Evolutionary conservation across 2,888 invertebrate genomes (phyloP), one percentile per base, ranked within the genome.

Genomic region (Cheilosia variabilis): DNA sequence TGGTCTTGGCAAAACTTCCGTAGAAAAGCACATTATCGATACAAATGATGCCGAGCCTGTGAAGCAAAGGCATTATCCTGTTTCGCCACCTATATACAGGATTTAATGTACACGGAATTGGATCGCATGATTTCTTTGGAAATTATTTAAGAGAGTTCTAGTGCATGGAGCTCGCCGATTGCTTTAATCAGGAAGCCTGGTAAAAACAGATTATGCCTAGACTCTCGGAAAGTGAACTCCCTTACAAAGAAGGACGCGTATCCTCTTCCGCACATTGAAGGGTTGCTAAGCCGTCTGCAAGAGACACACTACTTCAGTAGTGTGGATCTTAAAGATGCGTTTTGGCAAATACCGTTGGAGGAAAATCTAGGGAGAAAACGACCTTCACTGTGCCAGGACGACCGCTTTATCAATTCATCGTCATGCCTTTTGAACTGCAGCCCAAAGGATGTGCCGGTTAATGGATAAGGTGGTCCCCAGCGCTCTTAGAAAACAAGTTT

Each of bases 1-100:
- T 27, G 69, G 69, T 5, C n/a, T 71, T 15, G 69, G 69, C 6
- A 71, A 31, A 58, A 71, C 58, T 6, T 19, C 69, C 7, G 22
- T 71, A 5, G 69, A 34, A n/a, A 4, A 4, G 1, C 69, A 71
- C 9, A 10, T 50, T 6, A 58, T 71, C 4, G 69, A 68, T 9
- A 43, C 4, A 24, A 4, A 24, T 24, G 19, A 19, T 53, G 55
- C 47, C 2, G 47, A 47, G 19, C 68, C 68, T 5, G 19, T 19
- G 19, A 19, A 19, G 19, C 19, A 19, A 19, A 19, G 19, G 19
- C 19, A 19, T 19, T 19, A 19, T 19, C 19, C 19, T 19, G 55
- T 68, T 2, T 69, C 57, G 4, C 69, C 31, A 5, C 17, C 69
- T 1, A 57, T n/a, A n/a, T 50, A 13, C 58, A 45, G 22, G 15